Evolutionary conservation across 1,140 invertebrate genomes (phyloP).

Genomic region (Brachionus manjavacas): DNA sequence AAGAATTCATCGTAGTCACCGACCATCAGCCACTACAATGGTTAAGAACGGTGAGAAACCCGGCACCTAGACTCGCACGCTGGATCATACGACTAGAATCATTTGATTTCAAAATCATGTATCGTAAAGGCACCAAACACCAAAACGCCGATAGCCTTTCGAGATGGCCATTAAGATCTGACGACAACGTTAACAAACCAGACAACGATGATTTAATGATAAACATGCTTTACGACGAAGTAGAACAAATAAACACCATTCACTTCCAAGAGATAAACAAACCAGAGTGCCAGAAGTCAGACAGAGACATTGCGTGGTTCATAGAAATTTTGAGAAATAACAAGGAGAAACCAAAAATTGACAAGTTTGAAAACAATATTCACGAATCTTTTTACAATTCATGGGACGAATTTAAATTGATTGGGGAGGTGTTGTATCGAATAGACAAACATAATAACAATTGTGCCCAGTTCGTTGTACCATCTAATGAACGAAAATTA

Average conservation of each 20-base stretch:
- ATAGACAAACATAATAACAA: neutral
- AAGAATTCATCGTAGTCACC: constrained; percentile 56
- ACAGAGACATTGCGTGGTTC: too few relatives aligned
- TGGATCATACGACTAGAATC: neutral
- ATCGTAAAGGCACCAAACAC: neutral
- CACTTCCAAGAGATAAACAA: neutral
- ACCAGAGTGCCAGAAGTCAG: neutral
- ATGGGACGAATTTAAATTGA: too few relatives aligned
- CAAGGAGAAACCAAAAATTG: too few relatives aligned
- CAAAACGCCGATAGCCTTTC: neutral
- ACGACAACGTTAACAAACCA: too few relatives aligned
- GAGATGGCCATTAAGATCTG: too few relatives aligned
- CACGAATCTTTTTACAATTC: too few relatives aligned
- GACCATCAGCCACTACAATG: constrained; percentile 58
- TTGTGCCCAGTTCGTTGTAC: neutral
- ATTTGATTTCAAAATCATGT: constrained; percentile 1
- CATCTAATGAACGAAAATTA: neutral
- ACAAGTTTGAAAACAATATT: too few relatives aligned
- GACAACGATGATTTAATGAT: too few relatives aligned
- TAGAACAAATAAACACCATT: constrained; percentile 1
- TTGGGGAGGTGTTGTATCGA: neutral
- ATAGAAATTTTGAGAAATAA: too few relatives aligned
- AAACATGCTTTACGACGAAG: too few relatives aligned
- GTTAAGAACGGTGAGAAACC: constrained; percentile 48
- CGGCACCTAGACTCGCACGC: neutral